Base-by-base conservation (phyloP, 2,888 invertebrate species). In the Paralinhomoeus sp. region DNA sequence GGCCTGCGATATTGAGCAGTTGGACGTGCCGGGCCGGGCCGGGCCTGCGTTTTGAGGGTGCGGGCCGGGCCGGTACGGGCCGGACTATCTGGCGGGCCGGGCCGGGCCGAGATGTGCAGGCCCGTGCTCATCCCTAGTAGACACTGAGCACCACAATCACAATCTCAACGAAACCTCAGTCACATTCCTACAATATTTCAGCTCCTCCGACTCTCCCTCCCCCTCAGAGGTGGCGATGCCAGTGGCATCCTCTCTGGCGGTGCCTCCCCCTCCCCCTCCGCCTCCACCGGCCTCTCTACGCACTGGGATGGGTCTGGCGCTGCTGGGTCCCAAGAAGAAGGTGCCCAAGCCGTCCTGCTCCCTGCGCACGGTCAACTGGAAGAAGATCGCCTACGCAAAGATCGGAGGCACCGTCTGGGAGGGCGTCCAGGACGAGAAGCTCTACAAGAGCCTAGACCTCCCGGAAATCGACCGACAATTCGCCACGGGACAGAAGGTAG, bases 341-440 rank as follows among this genome's bases (percentile, higher is more conserved):
- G 80, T 85, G 46, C 93, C 93, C 15, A 80, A 81, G 54, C 82
- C 91, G 0, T 75, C 80, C 5, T 82, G 82, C 64, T 83, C 87
- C 0, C 67, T 93, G 44, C 91, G 91, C 65, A 84, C 85, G 44
- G 84, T 93, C 69, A 93, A 93, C 68, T 93, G 93, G 93, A 42
- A 89, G 84, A 62, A 50, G 43, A 31, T 59, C 23, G 20, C 38
- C 24, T 5, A 5, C 5, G 12, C 27, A 27, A 12, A 27, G 27
- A 12, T 27, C 27, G 7, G 12, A 12, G 27, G 27, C 7, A 41
- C 50, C 7, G 78, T 93, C 48, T 93, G 91, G 89, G 80, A 78
- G 52, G 83, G 84, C 58, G 62, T 93, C 42, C 87, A 89, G 55
- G 91, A 93, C 57, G 75, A 57, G 47, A 57, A 83, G 63, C 68